Conservation (phyloP, 2,888 invertebrate genomes). For the Drepanosiphum platanoidis region DNA sequence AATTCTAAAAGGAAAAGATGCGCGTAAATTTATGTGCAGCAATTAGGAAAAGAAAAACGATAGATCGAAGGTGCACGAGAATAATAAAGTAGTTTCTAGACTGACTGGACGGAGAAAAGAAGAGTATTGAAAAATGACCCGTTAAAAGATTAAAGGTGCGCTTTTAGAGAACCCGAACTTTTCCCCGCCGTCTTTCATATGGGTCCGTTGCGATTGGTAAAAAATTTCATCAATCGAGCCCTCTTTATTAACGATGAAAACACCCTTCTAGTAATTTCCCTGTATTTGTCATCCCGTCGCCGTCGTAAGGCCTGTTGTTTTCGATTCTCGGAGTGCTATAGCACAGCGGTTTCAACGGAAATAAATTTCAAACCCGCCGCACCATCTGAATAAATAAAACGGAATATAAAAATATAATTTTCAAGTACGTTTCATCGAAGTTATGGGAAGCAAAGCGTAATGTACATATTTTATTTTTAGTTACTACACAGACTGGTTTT, state of each 20-base stretch:
- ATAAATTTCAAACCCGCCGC: not conserved
- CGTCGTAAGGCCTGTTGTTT: not conserved
- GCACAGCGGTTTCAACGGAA: not conserved
- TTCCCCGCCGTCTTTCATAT: not conserved
- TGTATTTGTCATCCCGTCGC: not conserved
- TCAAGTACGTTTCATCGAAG: too few relatives aligned
- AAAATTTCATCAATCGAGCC: constrained; percentile 13
- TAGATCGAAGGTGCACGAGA: not conserved
- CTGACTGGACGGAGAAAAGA: constrained; percentile 10
- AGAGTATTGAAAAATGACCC: constrained; percentile 32
- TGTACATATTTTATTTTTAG: too few relatives aligned
- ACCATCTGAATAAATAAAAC: too few relatives aligned
- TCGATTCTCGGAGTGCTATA: not conserved
- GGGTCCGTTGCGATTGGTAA: not conserved
- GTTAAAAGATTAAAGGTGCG: constrained; percentile 36
- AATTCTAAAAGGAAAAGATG: too few relatives aligned
- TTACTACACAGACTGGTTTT: too few relatives aligned
- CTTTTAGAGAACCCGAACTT: not conserved
- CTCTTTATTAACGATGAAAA: constrained; percentile 17
- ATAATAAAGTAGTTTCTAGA: constrained; percentile 43
- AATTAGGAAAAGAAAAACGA: constrained; percentile 29
- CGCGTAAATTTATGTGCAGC: constrained; percentile 22
- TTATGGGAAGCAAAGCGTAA: too few relatives aligned
- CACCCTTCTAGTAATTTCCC: not conserved
- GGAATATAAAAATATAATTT: too few relatives aligned